A percentile compares a stretch with the other conserved stretches of the same genome.
Conservation (phyloP, 2,888 invertebrate species). For the Mesorhabditis spiculigera region DNA sequence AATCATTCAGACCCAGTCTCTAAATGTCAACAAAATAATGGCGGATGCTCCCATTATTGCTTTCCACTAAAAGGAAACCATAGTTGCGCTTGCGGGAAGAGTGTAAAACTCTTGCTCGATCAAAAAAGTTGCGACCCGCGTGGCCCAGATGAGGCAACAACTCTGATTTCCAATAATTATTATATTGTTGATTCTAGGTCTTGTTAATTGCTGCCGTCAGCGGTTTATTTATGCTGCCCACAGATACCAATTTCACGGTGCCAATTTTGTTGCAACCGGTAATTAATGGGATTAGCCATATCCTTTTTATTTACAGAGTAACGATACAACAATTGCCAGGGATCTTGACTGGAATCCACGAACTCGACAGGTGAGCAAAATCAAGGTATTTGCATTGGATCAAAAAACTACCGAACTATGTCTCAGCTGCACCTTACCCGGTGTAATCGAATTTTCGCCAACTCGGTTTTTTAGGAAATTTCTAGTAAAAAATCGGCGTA, state of each 20-base stretch:
- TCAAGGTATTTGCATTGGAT: too few species aligned
- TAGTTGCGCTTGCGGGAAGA: neutral
- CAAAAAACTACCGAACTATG: too few species aligned
- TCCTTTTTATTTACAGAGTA: too few species aligned
- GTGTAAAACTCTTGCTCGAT: neutral
- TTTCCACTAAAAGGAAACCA: neutral
- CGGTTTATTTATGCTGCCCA: neutral
- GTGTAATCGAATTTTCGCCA: too few species aligned
- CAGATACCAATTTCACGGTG: neutral
- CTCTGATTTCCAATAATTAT: neutral
- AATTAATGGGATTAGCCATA: too few species aligned
- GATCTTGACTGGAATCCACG: too few species aligned
- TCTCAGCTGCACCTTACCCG: too few species aligned
- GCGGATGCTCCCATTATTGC: conserved; percentile 1
- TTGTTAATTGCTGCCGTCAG: neutral
- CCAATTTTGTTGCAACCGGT: neutral
- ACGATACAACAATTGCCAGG: too few species aligned
- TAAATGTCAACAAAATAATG: neutral
- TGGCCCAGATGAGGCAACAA: neutral
- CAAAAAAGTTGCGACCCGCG: neutral
- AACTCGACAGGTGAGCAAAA: too few species aligned
- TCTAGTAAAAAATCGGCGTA: too few species aligned
- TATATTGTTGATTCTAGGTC: neutral
- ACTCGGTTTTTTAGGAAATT: too few species aligned
- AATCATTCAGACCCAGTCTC: too few species aligned